These are phyloP conservation scores for Drosophila santomea DNA, from an alignment of 1,140 invertebrate species.

Conservation along the genomic window DNA sequence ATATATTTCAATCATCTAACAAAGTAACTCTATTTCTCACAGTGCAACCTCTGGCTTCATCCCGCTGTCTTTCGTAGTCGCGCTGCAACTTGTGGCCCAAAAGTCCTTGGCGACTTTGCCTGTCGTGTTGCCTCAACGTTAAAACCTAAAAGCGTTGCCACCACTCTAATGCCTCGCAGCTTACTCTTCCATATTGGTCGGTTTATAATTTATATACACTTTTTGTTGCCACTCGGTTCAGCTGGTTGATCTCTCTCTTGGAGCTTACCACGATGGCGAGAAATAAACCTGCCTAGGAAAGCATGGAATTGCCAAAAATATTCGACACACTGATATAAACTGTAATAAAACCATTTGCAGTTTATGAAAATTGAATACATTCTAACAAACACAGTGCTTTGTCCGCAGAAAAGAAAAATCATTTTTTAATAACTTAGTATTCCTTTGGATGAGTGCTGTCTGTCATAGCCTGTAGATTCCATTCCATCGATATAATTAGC, in stretches of 20 bases:
- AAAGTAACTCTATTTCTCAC: background rate
- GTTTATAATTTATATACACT: constrained; percentile 1
- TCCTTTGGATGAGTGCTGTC: no score
- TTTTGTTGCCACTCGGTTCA: background rate
- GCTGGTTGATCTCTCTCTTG: background rate
- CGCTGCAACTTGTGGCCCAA: constrained; percentile 13
- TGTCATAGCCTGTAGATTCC: background rate
- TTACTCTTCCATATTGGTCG: constrained; percentile 7
- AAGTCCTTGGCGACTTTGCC: constrained; percentile 49
- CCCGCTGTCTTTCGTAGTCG: background rate
- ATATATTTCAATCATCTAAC: no score
- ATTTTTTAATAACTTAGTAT: no score
- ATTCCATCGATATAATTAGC: background rate
- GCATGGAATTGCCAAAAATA: background rate
- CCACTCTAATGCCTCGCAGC: constrained; percentile 5
- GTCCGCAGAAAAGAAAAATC: no score
- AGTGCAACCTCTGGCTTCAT: constrained; percentile 1
- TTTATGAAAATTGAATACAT: no score
- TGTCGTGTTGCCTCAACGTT: constrained; percentile 56
- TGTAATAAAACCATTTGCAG: no score
- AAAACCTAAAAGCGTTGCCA: constrained; percentile 54
- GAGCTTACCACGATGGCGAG: background rate
- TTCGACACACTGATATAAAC: no score
- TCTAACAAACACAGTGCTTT: no score
- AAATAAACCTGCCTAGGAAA: background rate